Percentiles rank a stretch among this genome's conserved stretches.
Conservation (phyloP, 2,888 invertebrate species). For the Eupithecia abbreviata region DNA sequence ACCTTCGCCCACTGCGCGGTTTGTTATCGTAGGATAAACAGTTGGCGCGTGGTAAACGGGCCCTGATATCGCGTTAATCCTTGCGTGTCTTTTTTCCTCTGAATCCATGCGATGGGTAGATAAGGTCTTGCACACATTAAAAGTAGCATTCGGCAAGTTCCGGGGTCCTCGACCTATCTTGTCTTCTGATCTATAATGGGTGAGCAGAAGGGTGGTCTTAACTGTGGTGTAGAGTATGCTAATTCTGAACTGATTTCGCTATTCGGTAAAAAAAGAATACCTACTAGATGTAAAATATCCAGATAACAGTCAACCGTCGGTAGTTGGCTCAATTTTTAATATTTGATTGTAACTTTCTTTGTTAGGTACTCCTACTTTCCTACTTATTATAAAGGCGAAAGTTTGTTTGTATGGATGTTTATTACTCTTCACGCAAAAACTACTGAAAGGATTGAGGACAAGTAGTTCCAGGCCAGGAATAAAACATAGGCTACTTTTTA, state of each 20-base stretch:
- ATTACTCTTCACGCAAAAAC: too few relatives aligned
- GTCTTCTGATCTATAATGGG: neutral
- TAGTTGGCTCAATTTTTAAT: too few relatives aligned
- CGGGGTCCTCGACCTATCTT: neutral
- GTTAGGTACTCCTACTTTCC: too few relatives aligned
- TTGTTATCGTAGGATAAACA: neutral
- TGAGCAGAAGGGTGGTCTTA: neutral
- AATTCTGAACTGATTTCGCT: neutral
- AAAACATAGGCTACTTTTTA: too few relatives aligned
- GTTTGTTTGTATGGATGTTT: too few relatives aligned
- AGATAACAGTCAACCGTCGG: neutral
- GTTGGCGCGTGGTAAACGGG: slow-evolving; percentile 1
- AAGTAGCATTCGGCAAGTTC: slow-evolving; percentile 1
- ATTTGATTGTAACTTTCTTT: too few relatives aligned
- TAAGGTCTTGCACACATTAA: slow-evolving; percentile 40
- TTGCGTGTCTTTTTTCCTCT: slow-evolving; percentile 54
- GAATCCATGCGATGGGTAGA: slow-evolving; percentile 31
- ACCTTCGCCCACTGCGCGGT: too few relatives aligned
- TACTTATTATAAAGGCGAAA: too few relatives aligned
- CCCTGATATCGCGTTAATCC: slow-evolving; percentile 58
- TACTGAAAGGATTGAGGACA: too few relatives aligned
- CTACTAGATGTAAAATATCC: too few relatives aligned
- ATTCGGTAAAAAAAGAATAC: neutral
- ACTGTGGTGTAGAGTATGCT: neutral
- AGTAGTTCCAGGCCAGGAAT: too few relatives aligned